phyloP scores from a whole-genome alignment of 2,797 vertebrate species.

The Myiotriccus ornatus region DNA sequence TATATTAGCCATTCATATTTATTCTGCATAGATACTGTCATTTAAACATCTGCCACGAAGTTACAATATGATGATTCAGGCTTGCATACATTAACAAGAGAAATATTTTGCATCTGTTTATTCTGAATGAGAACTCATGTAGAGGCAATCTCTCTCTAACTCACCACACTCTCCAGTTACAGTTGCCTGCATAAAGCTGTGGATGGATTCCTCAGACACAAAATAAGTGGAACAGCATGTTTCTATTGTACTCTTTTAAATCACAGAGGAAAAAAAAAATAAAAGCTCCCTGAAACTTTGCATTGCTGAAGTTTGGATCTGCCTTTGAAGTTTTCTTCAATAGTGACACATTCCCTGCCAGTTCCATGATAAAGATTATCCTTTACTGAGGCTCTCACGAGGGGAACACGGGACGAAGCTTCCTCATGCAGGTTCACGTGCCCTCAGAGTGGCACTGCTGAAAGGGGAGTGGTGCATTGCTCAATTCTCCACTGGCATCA shows the following conservation, averaged over 20 bases:
- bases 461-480: background rate
- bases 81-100: constrained; percentile 55
- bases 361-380: background rate
- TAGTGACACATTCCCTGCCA: background rate
- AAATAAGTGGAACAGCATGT: background rate
- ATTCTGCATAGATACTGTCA: constrained; percentile 43
- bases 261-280: background rate
- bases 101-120: constrained; percentile 32
- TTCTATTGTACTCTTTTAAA: background rate
- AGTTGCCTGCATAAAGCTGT: constrained; percentile 27
- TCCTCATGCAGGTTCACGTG: background rate
- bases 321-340: background rate
- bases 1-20: constrained; percentile 40
- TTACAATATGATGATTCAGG: constrained; percentile 44
- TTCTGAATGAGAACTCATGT: constrained; percentile 28
- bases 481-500: background rate
- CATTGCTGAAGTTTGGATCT: background rate
- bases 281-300: background rate
- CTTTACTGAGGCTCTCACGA: background rate
- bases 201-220: background rate
- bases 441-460: background rate
- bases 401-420: background rate
- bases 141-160: constrained; percentile 25
- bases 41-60: constrained; percentile 53
- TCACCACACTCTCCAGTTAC: constrained; percentile 4